These are phyloP conservation scores for Chloebia gouldiae DNA, from an alignment of 2,113 vertebrate genomes.

Conservation along the genomic window DNA sequence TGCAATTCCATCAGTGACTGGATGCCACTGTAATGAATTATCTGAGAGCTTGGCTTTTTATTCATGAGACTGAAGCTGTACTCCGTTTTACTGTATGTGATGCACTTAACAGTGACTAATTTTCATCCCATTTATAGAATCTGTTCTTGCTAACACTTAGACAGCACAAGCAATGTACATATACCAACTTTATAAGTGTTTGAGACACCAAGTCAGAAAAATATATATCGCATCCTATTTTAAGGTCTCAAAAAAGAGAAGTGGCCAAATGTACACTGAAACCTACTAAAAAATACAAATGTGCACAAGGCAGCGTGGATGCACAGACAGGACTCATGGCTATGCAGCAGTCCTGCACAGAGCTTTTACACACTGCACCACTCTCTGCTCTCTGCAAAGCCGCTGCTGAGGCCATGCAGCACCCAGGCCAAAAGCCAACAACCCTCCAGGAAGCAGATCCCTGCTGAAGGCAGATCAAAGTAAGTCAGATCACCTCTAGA, in stretches of 20 bases:
- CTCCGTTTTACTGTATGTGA: background rate
- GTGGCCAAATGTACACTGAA: background rate
- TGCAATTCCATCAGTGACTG: background rate
- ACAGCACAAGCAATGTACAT: background rate
- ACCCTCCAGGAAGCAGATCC: background rate
- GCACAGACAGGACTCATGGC: background rate
- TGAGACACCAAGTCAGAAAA: background rate
- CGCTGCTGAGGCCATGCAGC: too few relatives aligned
- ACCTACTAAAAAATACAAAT: background rate
- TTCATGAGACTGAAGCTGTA: background rate
- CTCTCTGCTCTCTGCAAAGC: background rate
- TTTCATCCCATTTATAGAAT: background rate
- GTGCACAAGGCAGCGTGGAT: accelerated
- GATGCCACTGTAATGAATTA: background rate
- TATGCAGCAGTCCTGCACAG: background rate
- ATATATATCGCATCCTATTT: background rate
- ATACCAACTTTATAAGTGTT: background rate
- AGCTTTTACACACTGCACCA: background rate
- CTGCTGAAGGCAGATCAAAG: background rate
- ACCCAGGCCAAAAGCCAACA: background rate
- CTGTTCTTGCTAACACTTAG: background rate
- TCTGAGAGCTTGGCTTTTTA: background rate
- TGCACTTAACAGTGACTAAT: background rate
- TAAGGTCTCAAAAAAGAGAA: background rate
- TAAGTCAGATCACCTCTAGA: background rate